Evolutionary conservation across 2,888 invertebrate genomes (phyloP), one percentile per base, ranked within the genome.

Genomic region (Meiosimyza platycephala): DNA sequence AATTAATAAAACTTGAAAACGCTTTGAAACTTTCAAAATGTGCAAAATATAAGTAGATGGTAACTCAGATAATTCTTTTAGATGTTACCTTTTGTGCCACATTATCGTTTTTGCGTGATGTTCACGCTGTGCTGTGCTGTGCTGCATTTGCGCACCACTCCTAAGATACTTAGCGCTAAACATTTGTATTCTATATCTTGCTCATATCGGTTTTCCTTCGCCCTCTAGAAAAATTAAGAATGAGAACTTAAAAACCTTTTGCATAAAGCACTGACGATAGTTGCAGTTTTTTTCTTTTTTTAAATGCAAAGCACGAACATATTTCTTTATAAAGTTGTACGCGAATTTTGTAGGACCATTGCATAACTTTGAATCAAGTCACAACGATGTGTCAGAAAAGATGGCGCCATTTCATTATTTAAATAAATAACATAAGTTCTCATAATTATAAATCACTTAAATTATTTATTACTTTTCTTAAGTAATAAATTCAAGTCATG

Each of bases 271-370:
- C n/a, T 54, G 28, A 28, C 22, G 16, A 18, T 9, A 7, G 12
- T 18, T 59, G 16, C 47, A 18, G 40, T n/a, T 40, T 40, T 28
- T 40, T 40, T 9, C 9, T 40, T 54, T 62, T 70, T 70, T 63
- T 33, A 63, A 70, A 70, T 70, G 62, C 70, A 11, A 28, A 47
- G 70, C 70, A 70, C 63, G 70, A 62, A 54, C 54, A 62, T 52
- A 28, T 70, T 55, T 15, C 33, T 16, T n/a, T 51, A 51, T n/a
- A 66, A 66, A 28, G 66, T 63, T 22, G 9, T 50, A 57, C 55
- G 7, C 7, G 4, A 40, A 47, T 33, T 2, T 51, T 22, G 48
- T 22, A 52, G 4, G 57, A 67, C 57, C 40, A 50, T 18, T 28
- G 52, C 33, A 22, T 28, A 52, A n/a, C 11, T 40, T 40, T 40